Evolutionary conservation across 2,113 vertebrate species (phyloP), one percentile per base, ranked within the genome.

Genomic region (Lophotis ruficrista): DNA sequence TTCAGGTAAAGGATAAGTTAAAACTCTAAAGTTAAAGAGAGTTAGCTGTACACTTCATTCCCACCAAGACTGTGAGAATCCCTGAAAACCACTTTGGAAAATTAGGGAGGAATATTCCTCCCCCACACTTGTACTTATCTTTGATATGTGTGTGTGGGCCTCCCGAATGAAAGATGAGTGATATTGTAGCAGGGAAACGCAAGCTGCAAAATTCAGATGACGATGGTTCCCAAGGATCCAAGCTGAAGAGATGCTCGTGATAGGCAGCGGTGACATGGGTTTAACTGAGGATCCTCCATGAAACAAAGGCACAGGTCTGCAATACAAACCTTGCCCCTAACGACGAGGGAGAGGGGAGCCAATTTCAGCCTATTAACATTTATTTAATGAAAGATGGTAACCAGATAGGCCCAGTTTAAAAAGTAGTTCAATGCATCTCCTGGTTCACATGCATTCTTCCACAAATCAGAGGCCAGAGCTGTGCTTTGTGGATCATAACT

Each of bases 71-170:
- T 58, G 65, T 53, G 50, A 90, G 69, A 93, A 94, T 50, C 70
- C 30, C 37, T 89, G 69, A 89, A 92, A 92, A 94, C 20, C 33
- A 37, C 65, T 62, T 76, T 15, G 37, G 41, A 89, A 95, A 93
- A 92, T 73, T 69, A 94, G 57, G 61, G 83, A 90, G 71, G 38
- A 87, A 48, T 90, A 96, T 91, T 95, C 89, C 89, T 89, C 92
- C 83, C 60, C 6, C 31, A 1, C 53, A 38, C 0, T 0, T 11
- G 25, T 60, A 90, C 47, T 93, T 71, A 88, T 68, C 72, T 96
- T 87, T 82, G 89, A 87, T 69, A 72, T 20, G 31, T 62, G 43
- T 38, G 71, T 71, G 57, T 53, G 83, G 65, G 65, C 76, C 45
- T 96, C 72, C 37, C 31, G 50, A 47, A 56, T 25, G 56, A 81